A percentile compares a stretch with the other conserved stretches of the same genome.
These are phyloP conservation scores for Sciurus niger DNA, from an alignment of 2,113 vertebrate genomes.

Conservation along the genomic window DNA sequence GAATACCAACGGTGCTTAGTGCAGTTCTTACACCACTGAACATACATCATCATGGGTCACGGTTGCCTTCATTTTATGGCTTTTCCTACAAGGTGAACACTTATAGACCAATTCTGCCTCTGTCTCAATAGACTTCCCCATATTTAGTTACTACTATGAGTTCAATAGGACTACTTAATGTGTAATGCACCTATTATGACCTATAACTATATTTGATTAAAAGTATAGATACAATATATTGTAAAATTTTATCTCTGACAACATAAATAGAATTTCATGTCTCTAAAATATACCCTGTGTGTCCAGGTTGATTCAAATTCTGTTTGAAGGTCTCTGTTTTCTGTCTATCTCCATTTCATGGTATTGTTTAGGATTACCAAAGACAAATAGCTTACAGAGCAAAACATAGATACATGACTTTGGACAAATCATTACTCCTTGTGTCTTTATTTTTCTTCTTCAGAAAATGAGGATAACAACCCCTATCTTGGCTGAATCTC, in stretches of 20 bases:
- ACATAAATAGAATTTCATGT: not conserved
- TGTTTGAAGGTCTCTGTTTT: not conserved
- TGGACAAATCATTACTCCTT: not conserved
- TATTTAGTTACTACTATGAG: not conserved
- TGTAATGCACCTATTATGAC: not conserved
- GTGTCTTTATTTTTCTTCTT: conserved; percentile 23
- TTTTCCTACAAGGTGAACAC: not conserved
- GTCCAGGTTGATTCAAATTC: not conserved
- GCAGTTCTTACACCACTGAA: not conserved
- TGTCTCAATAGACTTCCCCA: not conserved
- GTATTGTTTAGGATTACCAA: not conserved
- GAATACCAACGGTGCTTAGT: not conserved
- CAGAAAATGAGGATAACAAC: not conserved
- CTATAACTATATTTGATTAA: not conserved
- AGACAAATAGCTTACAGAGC: not conserved
- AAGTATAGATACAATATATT: not conserved
- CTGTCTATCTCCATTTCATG: not conserved
- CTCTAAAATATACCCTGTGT: not conserved
- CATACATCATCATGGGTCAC: not conserved
- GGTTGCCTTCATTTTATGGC: not conserved
- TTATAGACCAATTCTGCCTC: not conserved
- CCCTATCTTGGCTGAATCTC: not conserved
- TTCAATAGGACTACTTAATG: not conserved
- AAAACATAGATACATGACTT: not conserved
- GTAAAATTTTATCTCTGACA: conserved; percentile 5